Base-by-base conservation (phyloP, 2,797 vertebrate genomes). In the Crenuchus spilurus region DNA sequence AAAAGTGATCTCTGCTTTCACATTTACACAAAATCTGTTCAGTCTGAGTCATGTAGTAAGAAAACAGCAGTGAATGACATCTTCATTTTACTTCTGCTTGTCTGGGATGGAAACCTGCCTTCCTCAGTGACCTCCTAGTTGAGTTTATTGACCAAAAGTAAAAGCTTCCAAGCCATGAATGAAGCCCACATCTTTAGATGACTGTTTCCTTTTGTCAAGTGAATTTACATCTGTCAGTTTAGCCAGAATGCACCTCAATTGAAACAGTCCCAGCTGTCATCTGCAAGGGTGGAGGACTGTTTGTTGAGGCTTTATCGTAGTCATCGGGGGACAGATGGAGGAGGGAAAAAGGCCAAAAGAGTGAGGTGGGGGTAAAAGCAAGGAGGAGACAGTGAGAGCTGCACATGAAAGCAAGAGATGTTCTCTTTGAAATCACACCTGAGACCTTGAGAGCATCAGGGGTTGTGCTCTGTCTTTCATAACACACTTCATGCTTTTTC, bases 371-470 rank as follows among this genome's bases (percentile, higher is more conserved):
- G 6, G 22, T 26, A 18, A 13, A 7, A 49, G 54, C 55, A 33
- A 61, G 55, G 42, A 30, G 26, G 13, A 51, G 14, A 44, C 20
- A 42, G 30, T 30, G 33, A 44, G 20, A 35, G 46, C 39, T 31
- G 26, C 37, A 78, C 68, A 75, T 72, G 31, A 78, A 75, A 72
- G 37, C 66, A 16, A 28, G 24, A 69, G 62, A 58, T 69, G 35
- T 62, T 75, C 49, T 64, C 62, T 81, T 75, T 72, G 72, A 77
- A 67, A 66, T 57, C 48, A 68, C 75, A 75, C 68, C 48, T 72
- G 75, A 75, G 72, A 77, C 67, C 41, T 2, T 26, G 4, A 49
- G 48, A 54, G 42, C 26, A 54, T 20, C 42, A 68, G 49, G 10
- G 72, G 48, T 51, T 70, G 30, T 66, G 8, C 22, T 67, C 18